phyloP scores from a whole-genome alignment of 2,888 invertebrate species.

The Troides aeacus region DNA sequence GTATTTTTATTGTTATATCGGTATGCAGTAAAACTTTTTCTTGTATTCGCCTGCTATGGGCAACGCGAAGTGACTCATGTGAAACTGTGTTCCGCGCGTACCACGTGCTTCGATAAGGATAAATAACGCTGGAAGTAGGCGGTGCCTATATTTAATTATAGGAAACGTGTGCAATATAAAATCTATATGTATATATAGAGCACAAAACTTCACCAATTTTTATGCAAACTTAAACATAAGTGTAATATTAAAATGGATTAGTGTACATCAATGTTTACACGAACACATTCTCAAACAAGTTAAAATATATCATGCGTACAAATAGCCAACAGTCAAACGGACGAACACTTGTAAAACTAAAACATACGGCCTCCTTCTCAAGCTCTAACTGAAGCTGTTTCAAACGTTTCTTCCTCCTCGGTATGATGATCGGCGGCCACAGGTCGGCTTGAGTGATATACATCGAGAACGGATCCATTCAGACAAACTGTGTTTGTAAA shows the following conservation, averaged over 20 bases:
- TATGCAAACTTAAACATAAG: conserved; percentile 11
- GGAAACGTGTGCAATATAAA: conserved; percentile 24
- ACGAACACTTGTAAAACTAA: conserved; percentile 28
- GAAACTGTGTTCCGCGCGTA: conserved; percentile 18
- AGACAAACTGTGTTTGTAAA: conserved; percentile 8
- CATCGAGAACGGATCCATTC: conserved; percentile 72
- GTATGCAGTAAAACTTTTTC: conserved; percentile 23
- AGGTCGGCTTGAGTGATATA: conserved; percentile 69
- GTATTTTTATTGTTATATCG: conserved; percentile 8
- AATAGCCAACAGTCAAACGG: conserved; percentile 20
- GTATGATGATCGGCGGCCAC: conserved; percentile 67
- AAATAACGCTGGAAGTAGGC: conserved; percentile 27
- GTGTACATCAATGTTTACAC: conserved; percentile 22
- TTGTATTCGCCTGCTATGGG: conserved; percentile 11
- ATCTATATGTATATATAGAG: background rate
- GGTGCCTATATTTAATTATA: conserved; percentile 25
- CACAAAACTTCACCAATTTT: conserved; percentile 6
- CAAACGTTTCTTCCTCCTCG: conserved; percentile 70
- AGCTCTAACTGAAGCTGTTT: conserved; percentile 66
- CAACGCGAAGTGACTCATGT: conserved; percentile 25
- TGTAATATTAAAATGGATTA: conserved; percentile 23
- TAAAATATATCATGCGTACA: conserved; percentile 17
- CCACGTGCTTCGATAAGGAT: conserved; percentile 26
- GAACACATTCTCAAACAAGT: conserved; percentile 19
- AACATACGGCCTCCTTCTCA: conserved; percentile 52